Percentiles rank a stretch among this genome's conserved stretches.
Conservation (phyloP, 64 coral and sea anemone species). For the Actinia equina region DNA sequence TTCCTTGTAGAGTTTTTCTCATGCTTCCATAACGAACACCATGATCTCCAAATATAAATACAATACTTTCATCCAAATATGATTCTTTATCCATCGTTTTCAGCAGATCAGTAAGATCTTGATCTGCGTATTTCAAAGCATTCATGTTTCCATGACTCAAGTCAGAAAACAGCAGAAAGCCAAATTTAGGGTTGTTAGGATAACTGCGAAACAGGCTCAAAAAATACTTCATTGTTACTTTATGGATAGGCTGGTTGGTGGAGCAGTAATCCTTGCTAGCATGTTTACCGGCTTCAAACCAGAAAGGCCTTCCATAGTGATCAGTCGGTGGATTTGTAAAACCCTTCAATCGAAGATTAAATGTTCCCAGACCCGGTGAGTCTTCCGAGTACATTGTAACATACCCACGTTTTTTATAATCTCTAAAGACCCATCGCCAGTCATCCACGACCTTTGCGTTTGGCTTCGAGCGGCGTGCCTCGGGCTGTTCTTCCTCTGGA, state of each 20-base stretch:
- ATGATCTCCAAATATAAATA: slow-evolving; percentile 58
- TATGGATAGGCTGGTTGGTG: slow-evolving; percentile 45
- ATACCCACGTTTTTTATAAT: too few relatives aligned
- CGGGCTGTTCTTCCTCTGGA: slow-evolving; percentile 58
- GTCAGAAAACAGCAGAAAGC: slow-evolving; percentile 35
- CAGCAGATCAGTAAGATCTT: slow-evolving; percentile 51
- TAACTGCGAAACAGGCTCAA: slow-evolving; percentile 64
- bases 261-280: slow-evolving; percentile 14
- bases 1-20: too few relatives aligned
- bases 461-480: slow-evolving; percentile 53
- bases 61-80: slow-evolving; percentile 45
- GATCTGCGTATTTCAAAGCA: slow-evolving; percentile 53
- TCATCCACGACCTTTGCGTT: slow-evolving; percentile 40
- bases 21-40: slow-evolving; percentile 28
- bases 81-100: slow-evolving; percentile 39
- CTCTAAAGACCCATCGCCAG: too few relatives aligned
- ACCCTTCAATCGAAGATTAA: too few relatives aligned
- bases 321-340: slow-evolving; percentile 68
- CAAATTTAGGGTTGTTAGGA: slow-evolving; percentile 52
- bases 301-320: slow-evolving; percentile 71
- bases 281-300: slow-evolving; percentile 52
- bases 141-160: slow-evolving; percentile 53
- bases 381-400: too few relatives aligned
- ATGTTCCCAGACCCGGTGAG: too few relatives aligned
- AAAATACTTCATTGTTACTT: slow-evolving; percentile 49